phyloP scores from a whole-genome alignment of 1,140 invertebrate species.

The Lineus longissimus region DNA sequence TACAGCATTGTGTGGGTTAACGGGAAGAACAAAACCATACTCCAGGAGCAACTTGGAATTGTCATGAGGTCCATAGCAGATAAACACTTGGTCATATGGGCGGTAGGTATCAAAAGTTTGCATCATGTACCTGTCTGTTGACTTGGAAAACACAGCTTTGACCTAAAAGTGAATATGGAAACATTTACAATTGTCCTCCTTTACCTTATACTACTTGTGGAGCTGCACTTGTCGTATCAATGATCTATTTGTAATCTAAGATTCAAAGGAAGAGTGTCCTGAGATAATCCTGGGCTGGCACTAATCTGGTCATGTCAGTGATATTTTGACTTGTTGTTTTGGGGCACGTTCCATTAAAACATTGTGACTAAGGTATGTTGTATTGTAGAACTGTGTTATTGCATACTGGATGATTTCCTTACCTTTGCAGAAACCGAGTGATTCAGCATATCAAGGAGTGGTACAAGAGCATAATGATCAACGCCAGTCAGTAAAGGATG shows the following conservation, averaged over 20 bases:
- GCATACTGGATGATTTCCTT: constrained; percentile 12
- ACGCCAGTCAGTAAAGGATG: constrained; percentile 14
- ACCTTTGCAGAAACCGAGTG: constrained; percentile 60
- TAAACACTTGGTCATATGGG: constrained; percentile 66
- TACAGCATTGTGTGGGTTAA: constrained; percentile 63
- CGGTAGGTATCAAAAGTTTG: constrained; percentile 52
- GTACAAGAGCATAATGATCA: constrained; percentile 61
- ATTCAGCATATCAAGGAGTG: constrained; percentile 77
- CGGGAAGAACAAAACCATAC: constrained; percentile 69
- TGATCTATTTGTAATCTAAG: too few relatives aligned
- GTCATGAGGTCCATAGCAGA: constrained; percentile 70
- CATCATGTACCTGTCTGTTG: constrained; percentile 59
- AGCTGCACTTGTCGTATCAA: too few relatives aligned
- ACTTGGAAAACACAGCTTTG: constrained; percentile 53
- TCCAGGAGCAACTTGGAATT: constrained; percentile 67
- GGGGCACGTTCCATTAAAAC: too few relatives aligned
- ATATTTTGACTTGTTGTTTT: too few relatives aligned
- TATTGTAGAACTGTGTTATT: too few relatives aligned
- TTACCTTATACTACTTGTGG: too few relatives aligned
- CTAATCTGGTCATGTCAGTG: too few relatives aligned
- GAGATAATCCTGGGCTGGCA: too few relatives aligned
- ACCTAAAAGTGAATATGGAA: constrained; percentile 36
- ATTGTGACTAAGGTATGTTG: too few relatives aligned
- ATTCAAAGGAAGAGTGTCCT: too few relatives aligned
- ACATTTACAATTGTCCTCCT: not conserved